A percentile compares a stretch with the other conserved stretches of the same genome.
These are phyloP conservation scores for Apodemia mormo DNA, from an alignment of 2,888 invertebrate species.

Conservation along the genomic window DNA sequence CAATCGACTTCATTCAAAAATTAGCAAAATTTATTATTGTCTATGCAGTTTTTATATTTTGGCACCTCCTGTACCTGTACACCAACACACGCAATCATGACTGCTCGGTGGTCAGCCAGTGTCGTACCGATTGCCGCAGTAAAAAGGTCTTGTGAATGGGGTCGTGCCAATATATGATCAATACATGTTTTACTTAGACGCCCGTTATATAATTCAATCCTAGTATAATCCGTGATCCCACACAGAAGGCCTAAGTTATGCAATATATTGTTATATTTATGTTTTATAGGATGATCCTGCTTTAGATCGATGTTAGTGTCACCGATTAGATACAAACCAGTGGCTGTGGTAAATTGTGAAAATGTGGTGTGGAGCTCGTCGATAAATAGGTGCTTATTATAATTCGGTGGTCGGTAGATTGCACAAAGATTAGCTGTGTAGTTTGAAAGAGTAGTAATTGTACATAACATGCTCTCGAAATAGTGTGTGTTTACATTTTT, in stretches of 20 bases:
- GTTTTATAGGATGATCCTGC: constrained; percentile 18
- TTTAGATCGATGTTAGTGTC: constrained; percentile 14
- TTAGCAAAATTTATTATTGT: neutral
- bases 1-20: neutral
- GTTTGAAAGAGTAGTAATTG: neutral
- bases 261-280: constrained; percentile 19
- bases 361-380: constrained; percentile 4
- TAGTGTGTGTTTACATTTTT: neutral
- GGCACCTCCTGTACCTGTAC: neutral
- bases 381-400: constrained; percentile 2
- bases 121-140: constrained; percentile 27
- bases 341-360: neutral
- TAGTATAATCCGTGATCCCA: constrained; percentile 15
- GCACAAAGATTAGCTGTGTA: constrained; percentile 9
- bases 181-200: constrained; percentile 27
- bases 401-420: constrained; percentile 9
- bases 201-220: constrained; percentile 21
- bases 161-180: constrained; percentile 26
- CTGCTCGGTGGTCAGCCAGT: too few species aligned
- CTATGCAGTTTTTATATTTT: neutral
- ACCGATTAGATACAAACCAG: constrained; percentile 17
- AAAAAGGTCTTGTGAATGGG: constrained; percentile 26
- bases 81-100: neutral
- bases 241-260: constrained; percentile 13
- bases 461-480: neutral